Base-by-base conservation (phyloP, 1,140 invertebrate species). In the Vollenhovia emeryi region DNA sequence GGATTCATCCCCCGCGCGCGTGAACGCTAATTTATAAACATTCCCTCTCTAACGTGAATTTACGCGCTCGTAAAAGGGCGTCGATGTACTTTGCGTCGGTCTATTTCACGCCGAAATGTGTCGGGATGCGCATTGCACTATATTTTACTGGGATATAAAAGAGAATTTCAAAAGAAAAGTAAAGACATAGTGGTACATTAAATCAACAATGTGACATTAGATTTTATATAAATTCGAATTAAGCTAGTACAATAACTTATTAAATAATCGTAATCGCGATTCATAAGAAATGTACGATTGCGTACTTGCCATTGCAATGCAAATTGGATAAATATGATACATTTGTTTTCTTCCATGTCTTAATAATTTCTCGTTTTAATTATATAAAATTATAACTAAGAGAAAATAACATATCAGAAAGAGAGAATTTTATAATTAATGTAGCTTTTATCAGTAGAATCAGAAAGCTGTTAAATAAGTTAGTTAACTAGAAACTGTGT, bases 11-110 rank as follows among this genome's bases (percentile, higher is more conserved):
- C 45, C 30, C 76, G 36, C 45, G 43, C 33, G 30, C 30, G 33
- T 40, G 6, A 68, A 79, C 45, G 48, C 76, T 79, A 79, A 79
- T 79, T 79, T 79, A 79, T 68, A 79, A 79, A 79, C 76, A 68
- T 79, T 79, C 21, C n/a, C 69, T 73, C 79, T 82, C 50, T 73
- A 82, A 73, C 66, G 50, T 69, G 64, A 82, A 55, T 71, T 82
- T 64, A 78, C 30, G 27, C 30, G n/a, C 43, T 79, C 60, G 60
- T 79, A 79, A 79, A 68, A 79, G 21, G 15, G 15, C 21, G 33
- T 68, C 33, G 30, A 36, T 50, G 43, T 33, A 36, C 30, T n/a
- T 45, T 50, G 36, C 33, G 33, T 43, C n/a, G 21, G 15, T 79
- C 21, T 68, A 79, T 68, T 68, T 79, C 33, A 64, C 24, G 9